Evolutionary conservation across 2,888 invertebrate genomes (phyloP).

Genomic region (Dolomedes plantarius): DNA sequence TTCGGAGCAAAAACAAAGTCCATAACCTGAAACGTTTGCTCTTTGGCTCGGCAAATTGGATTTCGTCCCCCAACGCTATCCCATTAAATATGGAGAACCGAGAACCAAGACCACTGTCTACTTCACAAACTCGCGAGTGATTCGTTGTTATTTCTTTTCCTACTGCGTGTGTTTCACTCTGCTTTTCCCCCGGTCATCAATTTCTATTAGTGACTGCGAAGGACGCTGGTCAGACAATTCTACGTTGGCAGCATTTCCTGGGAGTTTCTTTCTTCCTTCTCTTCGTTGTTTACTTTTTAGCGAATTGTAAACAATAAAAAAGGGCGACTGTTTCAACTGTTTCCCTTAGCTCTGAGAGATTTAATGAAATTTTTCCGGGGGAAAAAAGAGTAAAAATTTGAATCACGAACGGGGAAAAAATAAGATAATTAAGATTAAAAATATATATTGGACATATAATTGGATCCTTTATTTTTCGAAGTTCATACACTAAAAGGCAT

Average conservation of each 20-base stretch:
- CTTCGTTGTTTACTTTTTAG: background rate
- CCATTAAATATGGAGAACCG: background rate
- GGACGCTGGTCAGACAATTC: background rate
- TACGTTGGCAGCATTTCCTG: background rate
- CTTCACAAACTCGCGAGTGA: constrained; percentile 16
- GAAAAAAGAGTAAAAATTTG: no score
- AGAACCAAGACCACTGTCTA: background rate
- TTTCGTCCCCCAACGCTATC: background rate
- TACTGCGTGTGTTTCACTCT: constrained; percentile 6
- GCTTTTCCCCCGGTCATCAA: constrained; percentile 35
- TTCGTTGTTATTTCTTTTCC: constrained; percentile 30
- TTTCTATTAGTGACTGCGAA: constrained; percentile 38
- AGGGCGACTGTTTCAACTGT: no score
- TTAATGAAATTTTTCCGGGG: no score
- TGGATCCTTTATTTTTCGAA: no score
- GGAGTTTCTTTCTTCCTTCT: background rate
- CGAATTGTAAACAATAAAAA: background rate
- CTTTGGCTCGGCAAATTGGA: background rate
- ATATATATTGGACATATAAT: no score
- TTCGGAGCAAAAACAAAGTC: background rate
- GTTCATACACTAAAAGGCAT: no score
- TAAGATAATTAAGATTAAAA: no score
- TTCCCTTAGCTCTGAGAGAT: no score
- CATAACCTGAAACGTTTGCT: background rate
- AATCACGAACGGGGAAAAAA: no score